Conservation (phyloP, 2,113 vertebrate genomes). For the Pomatorhinus ruficollis region DNA sequence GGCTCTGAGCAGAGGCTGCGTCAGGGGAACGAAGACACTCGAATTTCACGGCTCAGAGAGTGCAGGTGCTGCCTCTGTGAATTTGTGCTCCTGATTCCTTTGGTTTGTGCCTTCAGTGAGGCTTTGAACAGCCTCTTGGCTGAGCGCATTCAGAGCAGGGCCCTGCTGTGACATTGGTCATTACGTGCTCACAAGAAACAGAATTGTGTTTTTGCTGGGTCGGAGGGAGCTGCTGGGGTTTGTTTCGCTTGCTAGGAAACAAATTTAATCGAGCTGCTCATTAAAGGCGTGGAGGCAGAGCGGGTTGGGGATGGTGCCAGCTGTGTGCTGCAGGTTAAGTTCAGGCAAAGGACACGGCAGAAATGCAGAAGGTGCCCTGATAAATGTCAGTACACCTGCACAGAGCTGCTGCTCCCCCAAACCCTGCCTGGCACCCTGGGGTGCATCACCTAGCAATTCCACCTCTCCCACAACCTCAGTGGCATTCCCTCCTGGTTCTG, state of each 20-base stretch:
- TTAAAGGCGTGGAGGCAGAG: background rate
- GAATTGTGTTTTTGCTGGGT: background rate
- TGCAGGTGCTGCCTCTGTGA: background rate
- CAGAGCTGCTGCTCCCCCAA: background rate
- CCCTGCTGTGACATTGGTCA: rapidly evolving
- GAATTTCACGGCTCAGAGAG: background rate
- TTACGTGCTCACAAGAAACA: background rate
- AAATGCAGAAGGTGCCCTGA: background rate
- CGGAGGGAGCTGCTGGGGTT: background rate
- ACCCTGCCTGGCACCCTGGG: background rate
- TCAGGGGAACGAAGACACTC: background rate
- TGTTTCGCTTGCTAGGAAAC: background rate
- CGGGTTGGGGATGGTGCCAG: background rate
- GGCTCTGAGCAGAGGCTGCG: background rate
- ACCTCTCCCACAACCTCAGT: background rate
- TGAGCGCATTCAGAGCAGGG: background rate
- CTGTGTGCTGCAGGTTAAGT: background rate
- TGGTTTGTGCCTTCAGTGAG: background rate
- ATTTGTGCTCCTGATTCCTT: background rate
- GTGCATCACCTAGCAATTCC: background rate
- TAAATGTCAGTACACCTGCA: background rate
- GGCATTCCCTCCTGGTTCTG: background rate
- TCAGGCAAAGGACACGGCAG: background rate
- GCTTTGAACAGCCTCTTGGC: background rate
- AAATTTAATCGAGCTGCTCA: background rate